Conservation (phyloP, 2,888 invertebrate species). For the Morpho helenor region DNA sequence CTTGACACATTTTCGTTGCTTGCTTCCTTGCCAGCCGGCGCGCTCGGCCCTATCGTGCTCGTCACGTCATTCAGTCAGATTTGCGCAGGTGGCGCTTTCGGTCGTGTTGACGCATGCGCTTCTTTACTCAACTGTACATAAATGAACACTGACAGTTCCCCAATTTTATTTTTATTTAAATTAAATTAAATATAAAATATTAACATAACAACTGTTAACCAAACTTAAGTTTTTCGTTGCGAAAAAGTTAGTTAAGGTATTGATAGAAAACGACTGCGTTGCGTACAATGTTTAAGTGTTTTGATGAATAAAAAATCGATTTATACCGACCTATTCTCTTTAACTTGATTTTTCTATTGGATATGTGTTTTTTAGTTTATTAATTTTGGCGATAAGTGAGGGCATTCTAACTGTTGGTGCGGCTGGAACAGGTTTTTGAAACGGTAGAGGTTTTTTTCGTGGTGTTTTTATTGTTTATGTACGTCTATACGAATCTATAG, state of each 20-base stretch:
- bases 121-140: conserved; percentile 41
- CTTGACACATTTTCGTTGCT: conserved; percentile 8
- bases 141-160: conserved; percentile 57
- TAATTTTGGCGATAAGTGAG: conserved; percentile 67
- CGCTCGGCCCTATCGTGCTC: conserved; percentile 19
- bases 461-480: conserved; percentile 46
- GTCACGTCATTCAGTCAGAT: conserved; percentile 34
- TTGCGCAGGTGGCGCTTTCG: conserved; percentile 58
- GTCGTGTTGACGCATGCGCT: conserved; percentile 46
- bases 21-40: conserved; percentile 19
- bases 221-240: conserved; percentile 48
- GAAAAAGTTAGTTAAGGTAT: conserved; percentile 38
- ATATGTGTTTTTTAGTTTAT: conserved; percentile 43
- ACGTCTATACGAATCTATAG: conserved; percentile 17
- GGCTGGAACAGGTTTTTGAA: conserved; percentile 59
- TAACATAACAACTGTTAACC: conserved; percentile 32
- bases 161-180: conserved; percentile 45
- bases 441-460: conserved; percentile 64
- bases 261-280: conserved; percentile 26
- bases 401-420: conserved; percentile 46
- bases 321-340: conserved; percentile 46
- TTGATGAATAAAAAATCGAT: conserved; percentile 57
- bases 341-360: conserved; percentile 50
- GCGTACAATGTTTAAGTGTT: conserved; percentile 29
- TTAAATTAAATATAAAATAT: conserved; percentile 31